Conservation (phyloP, 2,888 invertebrate genomes). For the Orgyia antiqua region DNA sequence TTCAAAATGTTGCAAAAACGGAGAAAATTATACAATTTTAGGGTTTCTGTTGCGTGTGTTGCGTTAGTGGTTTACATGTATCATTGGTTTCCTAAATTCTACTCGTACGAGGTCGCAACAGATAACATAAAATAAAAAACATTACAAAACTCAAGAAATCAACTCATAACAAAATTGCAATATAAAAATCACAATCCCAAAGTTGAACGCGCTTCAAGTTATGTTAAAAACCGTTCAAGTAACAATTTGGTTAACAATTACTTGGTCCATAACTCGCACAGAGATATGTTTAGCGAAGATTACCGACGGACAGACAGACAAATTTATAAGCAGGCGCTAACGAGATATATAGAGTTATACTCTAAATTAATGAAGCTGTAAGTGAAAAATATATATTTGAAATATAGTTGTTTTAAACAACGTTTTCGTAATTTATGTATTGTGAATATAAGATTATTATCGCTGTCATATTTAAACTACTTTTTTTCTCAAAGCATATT, state of each 20-base stretch:
- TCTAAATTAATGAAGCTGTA: conserved; percentile 15
- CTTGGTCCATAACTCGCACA: conserved; percentile 26
- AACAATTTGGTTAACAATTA: conserved; percentile 38
- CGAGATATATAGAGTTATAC: conserved; percentile 41
- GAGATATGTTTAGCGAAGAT: conserved; percentile 33
- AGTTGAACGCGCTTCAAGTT: conserved; percentile 13
- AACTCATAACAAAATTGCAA: not conserved
- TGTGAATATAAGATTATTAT: too few species aligned
- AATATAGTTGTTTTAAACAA: too few species aligned
- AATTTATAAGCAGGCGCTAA: conserved; percentile 64
- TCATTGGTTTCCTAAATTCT: too few species aligned
- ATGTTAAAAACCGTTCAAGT: conserved; percentile 16
- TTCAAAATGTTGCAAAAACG: too few species aligned
- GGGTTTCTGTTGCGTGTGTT: too few species aligned
- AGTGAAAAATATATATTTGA: too few species aligned
- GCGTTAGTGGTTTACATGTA: too few species aligned
- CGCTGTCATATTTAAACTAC: conserved; percentile 8
- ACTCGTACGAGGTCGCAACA: too few species aligned
- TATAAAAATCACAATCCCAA: not conserved
- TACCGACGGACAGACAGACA: conserved; percentile 49
- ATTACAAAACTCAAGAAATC: not conserved
- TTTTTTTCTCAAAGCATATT: too few species aligned
- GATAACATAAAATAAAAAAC: not conserved
- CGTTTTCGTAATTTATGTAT: too few species aligned
- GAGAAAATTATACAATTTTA: too few species aligned